phyloP scores from a whole-genome alignment of 53 echinoderm and acorn worm species.

The Patiria pectinifera region DNA sequence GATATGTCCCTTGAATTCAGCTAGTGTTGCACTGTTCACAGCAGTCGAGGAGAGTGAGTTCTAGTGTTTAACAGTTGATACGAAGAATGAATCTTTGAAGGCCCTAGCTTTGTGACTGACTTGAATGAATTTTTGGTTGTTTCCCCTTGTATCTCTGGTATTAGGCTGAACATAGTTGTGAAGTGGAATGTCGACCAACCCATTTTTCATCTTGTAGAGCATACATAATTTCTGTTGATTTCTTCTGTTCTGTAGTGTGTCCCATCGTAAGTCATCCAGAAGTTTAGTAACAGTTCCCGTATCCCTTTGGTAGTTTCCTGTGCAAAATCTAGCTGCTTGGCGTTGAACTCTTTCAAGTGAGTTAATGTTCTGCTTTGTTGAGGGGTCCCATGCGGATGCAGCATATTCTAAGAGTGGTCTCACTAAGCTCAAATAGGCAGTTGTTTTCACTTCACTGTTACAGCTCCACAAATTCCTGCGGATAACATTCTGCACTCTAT shows the following conservation, averaged over 20 bases:
- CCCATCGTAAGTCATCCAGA: conserved; percentile 38
- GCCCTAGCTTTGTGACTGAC: too few species aligned
- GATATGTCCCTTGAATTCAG: too few species aligned
- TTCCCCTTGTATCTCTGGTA: too few species aligned
- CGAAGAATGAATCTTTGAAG: too few species aligned
- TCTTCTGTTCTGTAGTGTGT: conserved; percentile 51
- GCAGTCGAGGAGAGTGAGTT: too few species aligned
- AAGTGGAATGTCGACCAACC: too few species aligned
- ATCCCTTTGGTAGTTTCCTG: conserved; percentile 29
- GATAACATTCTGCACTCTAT: conserved; percentile 21
- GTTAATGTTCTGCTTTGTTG: conserved; percentile 26
- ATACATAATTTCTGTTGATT: conserved; percentile 30
- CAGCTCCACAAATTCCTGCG: conserved; percentile 52
- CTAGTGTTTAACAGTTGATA: too few species aligned
- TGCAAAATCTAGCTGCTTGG: conserved; percentile 58
- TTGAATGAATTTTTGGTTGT: too few species aligned
- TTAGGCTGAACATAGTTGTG: too few species aligned
- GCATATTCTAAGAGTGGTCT: conserved; percentile 52
- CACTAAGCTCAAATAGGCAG: conserved; percentile 47
- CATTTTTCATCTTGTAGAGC: too few species aligned
- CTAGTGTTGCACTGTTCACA: too few species aligned
- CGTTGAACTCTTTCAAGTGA: conserved; percentile 51
- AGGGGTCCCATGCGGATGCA: conserved; percentile 48
- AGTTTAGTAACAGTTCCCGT: conserved; percentile 36
- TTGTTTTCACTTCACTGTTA: conserved; percentile 25